A percentile compares a stretch with the other conserved stretches of the same genome.
These are phyloP conservation scores for Labrus mixtus DNA, from an alignment of 2,113 vertebrate genomes.

Conservation along the genomic window DNA sequence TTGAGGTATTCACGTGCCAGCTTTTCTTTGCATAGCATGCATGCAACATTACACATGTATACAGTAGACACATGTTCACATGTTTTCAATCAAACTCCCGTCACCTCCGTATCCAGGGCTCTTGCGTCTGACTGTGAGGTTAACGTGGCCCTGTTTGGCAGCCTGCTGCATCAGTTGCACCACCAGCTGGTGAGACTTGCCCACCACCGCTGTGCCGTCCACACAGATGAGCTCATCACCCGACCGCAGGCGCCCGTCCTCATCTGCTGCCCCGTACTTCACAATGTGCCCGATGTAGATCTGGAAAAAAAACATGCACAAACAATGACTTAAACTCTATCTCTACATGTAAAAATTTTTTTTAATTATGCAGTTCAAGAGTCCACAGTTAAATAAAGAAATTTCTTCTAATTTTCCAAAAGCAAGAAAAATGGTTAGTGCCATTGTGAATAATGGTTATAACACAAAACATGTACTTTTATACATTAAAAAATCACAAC, in stretches of 20 bases:
- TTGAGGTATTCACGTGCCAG: too few species aligned
- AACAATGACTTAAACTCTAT: neutral
- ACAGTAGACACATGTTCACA: neutral
- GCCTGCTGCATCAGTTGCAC: constrained; percentile 99
- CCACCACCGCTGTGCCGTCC: constrained; percentile 97
- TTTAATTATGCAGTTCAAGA: too few species aligned
- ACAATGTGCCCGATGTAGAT: constrained; percentile 98
- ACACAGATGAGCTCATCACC: constrained; percentile 98
- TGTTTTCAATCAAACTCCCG: constrained; percentile 32
- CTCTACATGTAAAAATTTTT: too few species aligned
- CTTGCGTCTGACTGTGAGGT: constrained; percentile 96
- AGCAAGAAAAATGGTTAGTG: too few species aligned
- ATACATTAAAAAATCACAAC: too few species aligned
- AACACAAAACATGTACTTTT: too few species aligned
- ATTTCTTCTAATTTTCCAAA: too few species aligned
- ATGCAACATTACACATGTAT: neutral
- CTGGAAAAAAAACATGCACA: constrained; percentile 72
- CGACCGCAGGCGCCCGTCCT: constrained; percentile 95
- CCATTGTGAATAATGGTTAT: too few species aligned
- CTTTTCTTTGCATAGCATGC: neutral
- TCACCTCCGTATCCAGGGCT: constrained; percentile 90
- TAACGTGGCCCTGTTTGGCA: constrained; percentile 97
- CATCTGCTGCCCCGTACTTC: constrained; percentile 96
- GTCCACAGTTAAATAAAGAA: too few species aligned
- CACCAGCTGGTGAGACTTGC: constrained; percentile 98